Evolutionary conservation across 2,888 invertebrate species (phyloP).

Genomic region (Liposcelis brunnea): DNA sequence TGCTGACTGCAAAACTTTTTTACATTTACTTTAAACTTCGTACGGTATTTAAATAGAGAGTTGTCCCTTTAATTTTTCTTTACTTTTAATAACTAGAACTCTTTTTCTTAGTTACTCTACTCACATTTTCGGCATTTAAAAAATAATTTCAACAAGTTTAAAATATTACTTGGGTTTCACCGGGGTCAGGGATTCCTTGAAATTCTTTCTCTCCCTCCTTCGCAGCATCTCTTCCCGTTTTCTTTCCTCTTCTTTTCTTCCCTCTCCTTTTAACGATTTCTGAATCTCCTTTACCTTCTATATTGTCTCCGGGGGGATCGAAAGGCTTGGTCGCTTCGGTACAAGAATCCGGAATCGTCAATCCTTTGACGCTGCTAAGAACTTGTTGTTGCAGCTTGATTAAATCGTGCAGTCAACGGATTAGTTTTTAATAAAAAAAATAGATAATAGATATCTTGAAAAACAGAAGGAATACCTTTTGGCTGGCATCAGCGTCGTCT

Average conservation of each 20-base stretch:
- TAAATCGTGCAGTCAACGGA: neutral
- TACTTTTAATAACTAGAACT: too few relatives aligned
- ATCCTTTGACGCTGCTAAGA: constrained; percentile 8
- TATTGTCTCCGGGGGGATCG: constrained; percentile 9
- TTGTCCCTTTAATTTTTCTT: too few relatives aligned
- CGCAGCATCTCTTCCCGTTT: constrained; percentile 22
- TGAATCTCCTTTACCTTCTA: constrained; percentile 13
- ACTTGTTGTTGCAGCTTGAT: constrained; percentile 12
- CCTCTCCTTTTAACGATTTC: constrained; percentile 25
- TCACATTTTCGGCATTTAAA: too few relatives aligned
- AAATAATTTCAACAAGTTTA: too few relatives aligned
- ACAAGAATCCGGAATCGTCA: constrained; percentile 10
- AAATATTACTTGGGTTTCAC: constrained; percentile 36
- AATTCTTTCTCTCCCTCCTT: constrained; percentile 23
- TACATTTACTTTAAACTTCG: too few relatives aligned
- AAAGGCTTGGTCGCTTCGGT: constrained; percentile 7
- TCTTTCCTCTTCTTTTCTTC: constrained; percentile 28
- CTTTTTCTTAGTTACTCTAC: too few relatives aligned
- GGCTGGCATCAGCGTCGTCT: constrained; percentile 6
- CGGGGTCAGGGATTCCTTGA: constrained; percentile 36
- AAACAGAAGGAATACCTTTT: constrained; percentile 5
- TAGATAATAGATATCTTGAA: neutral
- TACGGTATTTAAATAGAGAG: too few relatives aligned
- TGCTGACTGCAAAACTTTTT: too few relatives aligned
- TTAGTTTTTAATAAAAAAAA: neutral